Base-by-base conservation (phyloP, 2,113 vertebrate genomes). In the Psephotus haematonotus region DNA sequence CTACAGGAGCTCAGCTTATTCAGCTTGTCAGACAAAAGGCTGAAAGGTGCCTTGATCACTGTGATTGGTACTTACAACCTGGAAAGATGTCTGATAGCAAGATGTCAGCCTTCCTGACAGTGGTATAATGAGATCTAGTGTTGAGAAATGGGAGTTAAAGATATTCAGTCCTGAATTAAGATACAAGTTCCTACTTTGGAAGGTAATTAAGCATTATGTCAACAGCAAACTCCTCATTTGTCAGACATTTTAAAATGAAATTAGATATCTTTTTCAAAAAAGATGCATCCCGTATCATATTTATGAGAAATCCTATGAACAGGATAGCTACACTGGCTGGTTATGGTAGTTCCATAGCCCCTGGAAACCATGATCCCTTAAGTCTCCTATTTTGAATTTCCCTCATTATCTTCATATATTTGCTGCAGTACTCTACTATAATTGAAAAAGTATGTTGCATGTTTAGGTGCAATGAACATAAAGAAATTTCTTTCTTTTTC, bases 11-110 rank as follows among this genome's bases (percentile, higher is more conserved):
- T 92, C 81, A 87, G 57, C 83, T 90, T 92, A 95, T 33, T 79
- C 91, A 80, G 81, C 59, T 84, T 87, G 87, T 94, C 94, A 95
- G 63, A 89, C 33, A 0, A 72, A 91, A 95, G 75, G 90, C 84
- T 95, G 90, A 90, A 87, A 90, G 60, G 78, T 91, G 67, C 87
- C 87, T 95, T 95, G 93, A 95, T 96, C 91, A 95, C 47, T 71
- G 74, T 1, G 20, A 92, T 76, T 90, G 95, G 84, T 95, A 94
- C 91, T 95, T 93, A 96, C 63, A 85, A 71, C 59, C 67, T 72
- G 85, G 81, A 89, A 95, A 94, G 89, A 85, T 70, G 82, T 84
- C 94, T 96, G 81, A 85, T 70, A 91, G 84, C 74, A 90, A 91
- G 78, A 90, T 76, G 74, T 92, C 95, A 95, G 82, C 90, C 81